Base-by-base conservation (phyloP, 2,113 vertebrate species). In the Caranx ignobilis region DNA sequence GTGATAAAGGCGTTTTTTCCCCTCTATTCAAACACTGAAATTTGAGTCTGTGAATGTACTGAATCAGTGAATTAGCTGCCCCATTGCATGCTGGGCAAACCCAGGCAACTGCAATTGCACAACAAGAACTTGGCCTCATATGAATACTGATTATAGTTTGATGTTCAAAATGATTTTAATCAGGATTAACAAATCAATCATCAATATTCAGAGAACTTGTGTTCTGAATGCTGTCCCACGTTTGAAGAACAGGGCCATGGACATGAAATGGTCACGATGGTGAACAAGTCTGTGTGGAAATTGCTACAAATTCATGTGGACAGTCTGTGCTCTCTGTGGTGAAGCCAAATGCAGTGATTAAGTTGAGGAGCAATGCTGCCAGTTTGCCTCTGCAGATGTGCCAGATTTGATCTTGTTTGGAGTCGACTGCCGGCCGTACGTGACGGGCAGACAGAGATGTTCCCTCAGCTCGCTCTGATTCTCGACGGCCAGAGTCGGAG, bases 271-370 rank as follows among this genome's bases (percentile, higher is more conserved):
- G 61, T 64, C 37, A 26, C 35, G 43, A 61, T 71, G 34, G 55
- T 50, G 21, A 86, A 86, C 6, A 66, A 35, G 39, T 45, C 55
- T 62, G 47, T 57, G 19, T 75, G 39, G 19, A 71, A 77, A 77
- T 54, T 26, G 4, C 39, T 67, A 12, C 21, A 74, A 32, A 69
- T 72, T 61, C 16, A 59, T 26, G 5, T 66, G 32, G 67, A 61
- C 55, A 52, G 70, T 54, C 21, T 54, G 32, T 6, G 34, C 57
- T 61, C 12, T 11, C 18, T 68, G 48, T 43, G 16, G 31, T 52
- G 56, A 64, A 79, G 55, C 68, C 77, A 65, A 67, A 55, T 45
- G 41, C 43, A 43, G 52, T 68, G 61, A 84, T 84, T 61, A 32
- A 50, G 37, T 45, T 71, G 47, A 61, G 55, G 63, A 31, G 18